These are phyloP conservation scores for Tauraco erythrolophus DNA, from an alignment of 2,113 vertebrate species.

Conservation along the genomic window DNA sequence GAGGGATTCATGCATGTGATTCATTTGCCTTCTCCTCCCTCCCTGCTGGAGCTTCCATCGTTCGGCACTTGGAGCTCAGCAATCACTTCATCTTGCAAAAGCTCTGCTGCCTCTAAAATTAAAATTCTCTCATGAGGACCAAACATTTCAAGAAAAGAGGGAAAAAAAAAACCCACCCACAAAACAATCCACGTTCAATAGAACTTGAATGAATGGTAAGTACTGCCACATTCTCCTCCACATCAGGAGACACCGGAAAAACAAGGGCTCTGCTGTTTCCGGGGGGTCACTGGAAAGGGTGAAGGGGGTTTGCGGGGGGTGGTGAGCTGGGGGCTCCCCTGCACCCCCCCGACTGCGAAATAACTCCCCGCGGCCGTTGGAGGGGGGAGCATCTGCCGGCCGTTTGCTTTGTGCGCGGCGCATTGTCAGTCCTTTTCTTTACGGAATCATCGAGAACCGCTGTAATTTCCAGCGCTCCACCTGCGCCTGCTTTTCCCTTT, in stretches of 20 bases:
- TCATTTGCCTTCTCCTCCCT: background rate
- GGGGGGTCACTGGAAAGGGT: background rate
- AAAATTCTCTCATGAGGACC: background rate
- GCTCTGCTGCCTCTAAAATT: background rate
- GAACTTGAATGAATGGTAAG: background rate
- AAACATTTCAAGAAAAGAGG: background rate
- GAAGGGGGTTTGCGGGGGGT: background rate
- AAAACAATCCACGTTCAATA: background rate
- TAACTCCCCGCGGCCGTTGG: rapidly evolving
- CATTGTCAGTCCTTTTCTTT: background rate
- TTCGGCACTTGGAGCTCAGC: background rate
- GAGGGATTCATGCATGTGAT: background rate
- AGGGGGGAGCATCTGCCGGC: background rate
- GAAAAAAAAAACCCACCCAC: background rate
- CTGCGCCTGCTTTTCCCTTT: background rate
- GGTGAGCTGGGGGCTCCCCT: rapidly evolving
- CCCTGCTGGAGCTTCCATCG: background rate
- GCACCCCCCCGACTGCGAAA: rapidly evolving
- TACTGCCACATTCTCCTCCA: too few relatives aligned
- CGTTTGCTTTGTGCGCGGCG: rapidly evolving
- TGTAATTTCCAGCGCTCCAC: background rate
- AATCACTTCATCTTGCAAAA: background rate
- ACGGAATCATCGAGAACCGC: background rate
- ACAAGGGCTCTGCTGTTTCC: background rate
- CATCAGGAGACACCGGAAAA: background rate